phyloP scores from a whole-genome alignment of 2,888 invertebrate genomes.

The Imbricaverruca yamaguchii region DNA sequence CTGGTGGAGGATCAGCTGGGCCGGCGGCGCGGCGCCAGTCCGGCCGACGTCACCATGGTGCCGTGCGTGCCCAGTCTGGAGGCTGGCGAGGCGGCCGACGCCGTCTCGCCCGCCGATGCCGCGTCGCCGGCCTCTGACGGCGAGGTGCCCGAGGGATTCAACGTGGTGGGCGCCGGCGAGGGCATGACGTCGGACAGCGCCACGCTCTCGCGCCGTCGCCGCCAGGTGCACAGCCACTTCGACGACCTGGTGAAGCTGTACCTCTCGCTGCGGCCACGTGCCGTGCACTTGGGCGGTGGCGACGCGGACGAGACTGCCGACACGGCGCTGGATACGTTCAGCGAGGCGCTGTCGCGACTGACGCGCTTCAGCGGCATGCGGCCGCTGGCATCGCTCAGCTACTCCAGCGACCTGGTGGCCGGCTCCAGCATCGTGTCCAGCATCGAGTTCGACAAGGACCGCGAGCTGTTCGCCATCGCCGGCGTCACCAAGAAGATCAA shows the following conservation, averaged over 20 bases:
- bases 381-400: slow-evolving; percentile 77
- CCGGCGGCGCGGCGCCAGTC: slow-evolving; percentile 3
- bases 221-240: slow-evolving; percentile 66
- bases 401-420: slow-evolving; percentile 74
- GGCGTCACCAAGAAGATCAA: slow-evolving; percentile 92
- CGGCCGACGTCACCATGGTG: background rate
- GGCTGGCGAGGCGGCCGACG: background rate
- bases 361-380: slow-evolving; percentile 68
- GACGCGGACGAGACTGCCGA: slow-evolving; percentile 36
- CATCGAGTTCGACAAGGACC: slow-evolving; percentile 93
- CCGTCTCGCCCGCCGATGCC: background rate
- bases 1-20: slow-evolving; percentile 59
- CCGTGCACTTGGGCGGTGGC: slow-evolving; percentile 53
- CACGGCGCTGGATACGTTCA: slow-evolving; percentile 62
- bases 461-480: slow-evolving; percentile 90
- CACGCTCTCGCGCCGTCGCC: background rate
- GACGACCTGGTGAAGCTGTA: slow-evolving; percentile 84
- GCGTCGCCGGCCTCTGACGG: background rate
- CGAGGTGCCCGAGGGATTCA: slow-evolving; percentile 29
- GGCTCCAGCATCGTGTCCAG: slow-evolving; percentile 75
- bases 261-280: slow-evolving; percentile 65
- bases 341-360: slow-evolving; percentile 77
- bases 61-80: slow-evolving; percentile 4
- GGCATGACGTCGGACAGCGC: background rate
- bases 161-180: slow-evolving; percentile 21